phyloP scores from a whole-genome alignment of 2,113 vertebrate genomes.

The Hirundichthys speculiger region DNA sequence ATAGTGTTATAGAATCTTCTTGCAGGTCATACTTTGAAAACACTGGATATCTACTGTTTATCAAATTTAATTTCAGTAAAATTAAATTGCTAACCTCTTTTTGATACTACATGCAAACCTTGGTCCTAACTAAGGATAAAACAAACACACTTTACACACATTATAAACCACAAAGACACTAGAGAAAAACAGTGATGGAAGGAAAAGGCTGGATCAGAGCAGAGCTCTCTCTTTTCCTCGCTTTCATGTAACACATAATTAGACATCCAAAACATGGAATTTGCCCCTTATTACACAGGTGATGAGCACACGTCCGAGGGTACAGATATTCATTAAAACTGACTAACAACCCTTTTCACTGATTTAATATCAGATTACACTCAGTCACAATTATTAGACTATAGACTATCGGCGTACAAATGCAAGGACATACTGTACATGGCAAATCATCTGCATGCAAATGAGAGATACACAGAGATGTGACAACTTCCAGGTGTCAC shows the following conservation, averaged over 20 bases:
- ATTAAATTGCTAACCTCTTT: background rate
- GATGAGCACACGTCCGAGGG: conserved; percentile 5
- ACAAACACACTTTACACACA: background rate
- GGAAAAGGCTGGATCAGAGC: background rate
- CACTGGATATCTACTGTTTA: background rate
- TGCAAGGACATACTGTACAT: conserved; percentile 32
- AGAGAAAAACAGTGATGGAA: background rate
- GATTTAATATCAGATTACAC: conserved; percentile 40
- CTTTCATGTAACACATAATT: conserved; percentile 22
- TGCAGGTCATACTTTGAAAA: background rate
- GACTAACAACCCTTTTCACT: conserved; percentile 39
- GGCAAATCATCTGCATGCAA: conserved; percentile 43
- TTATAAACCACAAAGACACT: background rate
- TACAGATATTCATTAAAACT: conserved; percentile 39
- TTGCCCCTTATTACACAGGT: conserved; percentile 18
- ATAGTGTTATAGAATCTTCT: no score
- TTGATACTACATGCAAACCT: background rate
- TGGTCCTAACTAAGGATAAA: background rate
- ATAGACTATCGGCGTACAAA: conserved; percentile 16
- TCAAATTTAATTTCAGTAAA: background rate
- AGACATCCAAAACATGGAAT: conserved; percentile 12
- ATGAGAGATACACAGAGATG: background rate
- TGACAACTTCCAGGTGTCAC: conserved; percentile 22
- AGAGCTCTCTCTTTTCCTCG: conserved; percentile 3
- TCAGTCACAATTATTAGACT: conserved; percentile 33